These are phyloP conservation scores for Dicentrarchus labrax DNA, from an alignment of 2,113 vertebrate species.

Conservation along the genomic window DNA sequence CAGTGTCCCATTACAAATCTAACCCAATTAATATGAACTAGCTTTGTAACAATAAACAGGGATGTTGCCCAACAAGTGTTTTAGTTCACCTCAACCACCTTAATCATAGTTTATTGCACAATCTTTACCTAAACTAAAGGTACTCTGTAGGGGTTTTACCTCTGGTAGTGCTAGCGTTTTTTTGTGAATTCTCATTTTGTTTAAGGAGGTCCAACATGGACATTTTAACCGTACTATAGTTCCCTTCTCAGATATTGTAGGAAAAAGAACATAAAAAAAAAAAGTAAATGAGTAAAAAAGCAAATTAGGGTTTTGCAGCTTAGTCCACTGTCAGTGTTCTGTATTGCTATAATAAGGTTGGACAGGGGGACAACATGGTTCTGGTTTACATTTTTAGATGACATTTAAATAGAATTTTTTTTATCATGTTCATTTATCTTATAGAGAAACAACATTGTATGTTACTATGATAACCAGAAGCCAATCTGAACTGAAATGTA, in stretches of 20 bases:
- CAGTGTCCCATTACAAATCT: not conserved
- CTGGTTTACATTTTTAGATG: not conserved
- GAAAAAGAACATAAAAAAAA: not conserved
- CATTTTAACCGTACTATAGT: not conserved
- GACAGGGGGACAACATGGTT: not conserved
- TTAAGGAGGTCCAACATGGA: not conserved
- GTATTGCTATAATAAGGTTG: too few relatives aligned
- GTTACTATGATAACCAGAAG: slow-evolving; percentile 1
- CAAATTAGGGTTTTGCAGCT: too few relatives aligned
- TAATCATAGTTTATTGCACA: not conserved
- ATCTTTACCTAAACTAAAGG: not conserved
- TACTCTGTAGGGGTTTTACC: not conserved
- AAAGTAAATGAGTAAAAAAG: not conserved
- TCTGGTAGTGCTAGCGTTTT: not conserved
- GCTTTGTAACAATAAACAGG: too few relatives aligned
- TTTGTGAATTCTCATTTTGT: not conserved
- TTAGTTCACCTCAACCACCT: not conserved
- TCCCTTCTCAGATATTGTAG: not conserved
- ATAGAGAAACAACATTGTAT: not conserved
- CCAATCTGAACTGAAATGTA: not conserved
- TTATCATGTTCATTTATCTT: not conserved
- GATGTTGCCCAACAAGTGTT: not conserved
- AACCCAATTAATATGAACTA: not conserved
- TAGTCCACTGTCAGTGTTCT: too few relatives aligned
- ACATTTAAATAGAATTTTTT: not conserved